Conservation (phyloP, 1,140 invertebrate genomes). For the Musca vetustissima region DNA sequence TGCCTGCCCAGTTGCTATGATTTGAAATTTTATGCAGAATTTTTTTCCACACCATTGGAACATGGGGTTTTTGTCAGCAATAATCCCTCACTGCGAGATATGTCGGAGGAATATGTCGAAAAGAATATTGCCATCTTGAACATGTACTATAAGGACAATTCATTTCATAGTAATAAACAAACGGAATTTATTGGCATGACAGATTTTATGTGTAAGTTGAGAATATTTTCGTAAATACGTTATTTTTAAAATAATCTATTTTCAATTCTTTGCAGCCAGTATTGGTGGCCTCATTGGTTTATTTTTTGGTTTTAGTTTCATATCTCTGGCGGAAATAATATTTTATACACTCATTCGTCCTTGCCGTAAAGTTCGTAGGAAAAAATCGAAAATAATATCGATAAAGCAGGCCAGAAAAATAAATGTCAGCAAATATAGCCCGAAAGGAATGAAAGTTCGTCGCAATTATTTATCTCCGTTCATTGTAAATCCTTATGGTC, state of each 20-base stretch:
- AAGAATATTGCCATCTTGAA: constrained; percentile 75
- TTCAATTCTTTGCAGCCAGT: constrained; percentile 62
- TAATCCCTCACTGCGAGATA: constrained; percentile 55
- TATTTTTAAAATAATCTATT: constrained; percentile 32
- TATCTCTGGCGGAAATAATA: constrained; percentile 72
- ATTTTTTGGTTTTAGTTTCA: constrained; percentile 78
- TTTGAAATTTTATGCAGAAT: constrained; percentile 62
- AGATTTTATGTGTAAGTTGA: constrained; percentile 71
- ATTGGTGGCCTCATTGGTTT: constrained; percentile 76
- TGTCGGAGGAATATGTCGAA: constrained; percentile 67
- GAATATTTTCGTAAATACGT: not conserved
- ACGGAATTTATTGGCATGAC: constrained; percentile 74
- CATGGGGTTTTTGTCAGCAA: constrained; percentile 35
- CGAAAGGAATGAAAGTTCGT: no score
- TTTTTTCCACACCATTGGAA: constrained; percentile 57
- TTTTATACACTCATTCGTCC: constrained; percentile 69
- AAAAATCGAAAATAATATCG: no score
- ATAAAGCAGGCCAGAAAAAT: no score
- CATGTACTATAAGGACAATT: constrained; percentile 69
- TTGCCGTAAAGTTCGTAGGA: not conserved
- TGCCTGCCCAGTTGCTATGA: constrained; percentile 72
- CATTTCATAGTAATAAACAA: constrained; percentile 69
- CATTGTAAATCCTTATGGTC: no score
- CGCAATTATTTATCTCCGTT: no score
- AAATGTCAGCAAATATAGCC: no score